Evolutionary conservation across 1,140 invertebrate species (phyloP).

Genomic region (Popillia japonica): DNA sequence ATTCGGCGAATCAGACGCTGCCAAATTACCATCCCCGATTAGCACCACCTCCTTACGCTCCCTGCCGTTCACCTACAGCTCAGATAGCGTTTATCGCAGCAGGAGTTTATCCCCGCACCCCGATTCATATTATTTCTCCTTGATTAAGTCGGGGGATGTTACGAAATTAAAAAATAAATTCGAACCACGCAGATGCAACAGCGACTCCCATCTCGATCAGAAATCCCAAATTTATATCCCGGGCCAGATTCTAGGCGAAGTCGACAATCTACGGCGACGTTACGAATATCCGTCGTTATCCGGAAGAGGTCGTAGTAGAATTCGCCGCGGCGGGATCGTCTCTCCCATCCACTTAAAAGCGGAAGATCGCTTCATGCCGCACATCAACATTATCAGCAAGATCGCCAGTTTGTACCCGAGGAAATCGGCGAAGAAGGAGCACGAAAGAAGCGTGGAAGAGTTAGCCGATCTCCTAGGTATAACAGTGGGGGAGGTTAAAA

Average conservation of each 20-base stretch:
- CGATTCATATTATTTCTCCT: constrained; percentile 67
- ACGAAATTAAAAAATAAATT: constrained; percentile 76
- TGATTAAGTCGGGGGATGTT: constrained; percentile 79
- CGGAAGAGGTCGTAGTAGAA: constrained; percentile 62
- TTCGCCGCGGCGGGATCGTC: constrained; percentile 64
- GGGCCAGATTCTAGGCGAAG: constrained; percentile 65
- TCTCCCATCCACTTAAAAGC: constrained; percentile 69
- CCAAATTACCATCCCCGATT: not conserved
- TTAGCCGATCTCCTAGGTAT: constrained; percentile 59
- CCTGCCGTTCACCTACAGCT: not conserved
- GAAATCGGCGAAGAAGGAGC: constrained; percentile 52
- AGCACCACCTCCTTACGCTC: not conserved
- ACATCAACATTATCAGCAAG: constrained; percentile 88
- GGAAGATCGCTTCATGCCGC: constrained; percentile 81
- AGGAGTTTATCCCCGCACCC: constrained; percentile 74
- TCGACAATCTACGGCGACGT: constrained; percentile 67
- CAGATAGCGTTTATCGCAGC: constrained; percentile 58
- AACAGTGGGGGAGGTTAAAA: constrained; percentile 72
- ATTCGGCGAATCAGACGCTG: constrained; percentile 70
- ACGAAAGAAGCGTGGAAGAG: constrained; percentile 58
- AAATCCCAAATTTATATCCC: constrained; percentile 63
- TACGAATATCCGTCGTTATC: constrained; percentile 64
- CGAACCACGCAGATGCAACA: constrained; percentile 75
- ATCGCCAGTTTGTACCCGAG: constrained; percentile 69
- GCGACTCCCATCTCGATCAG: constrained; percentile 77